Conservation (phyloP, 2,888 invertebrate genomes). For the Melieria omissa region DNA sequence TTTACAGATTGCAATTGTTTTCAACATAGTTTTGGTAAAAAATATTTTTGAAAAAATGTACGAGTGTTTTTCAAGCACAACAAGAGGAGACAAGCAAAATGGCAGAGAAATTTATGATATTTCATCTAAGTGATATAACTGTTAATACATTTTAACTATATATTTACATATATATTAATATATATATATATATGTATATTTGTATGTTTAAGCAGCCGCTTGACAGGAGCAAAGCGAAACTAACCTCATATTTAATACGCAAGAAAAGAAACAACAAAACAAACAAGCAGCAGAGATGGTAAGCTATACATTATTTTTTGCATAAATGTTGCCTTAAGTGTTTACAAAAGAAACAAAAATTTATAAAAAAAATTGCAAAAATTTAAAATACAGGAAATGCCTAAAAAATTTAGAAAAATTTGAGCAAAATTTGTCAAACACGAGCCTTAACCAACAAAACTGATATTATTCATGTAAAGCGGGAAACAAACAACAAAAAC, state of each 20-base stretch:
- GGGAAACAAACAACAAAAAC: neutral
- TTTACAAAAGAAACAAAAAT: conserved; percentile 42
- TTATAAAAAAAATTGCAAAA: conserved; percentile 31
- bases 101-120: conserved; percentile 18
- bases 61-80: conserved; percentile 8
- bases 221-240: conserved; percentile 13
- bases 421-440: conserved; percentile 11
- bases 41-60: neutral
- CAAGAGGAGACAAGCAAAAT: conserved; percentile 11
- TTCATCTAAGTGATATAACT: conserved; percentile 34
- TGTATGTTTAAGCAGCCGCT: neutral
- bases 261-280: conserved; percentile 10
- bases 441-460: conserved; percentile 12
- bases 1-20: too few species aligned
- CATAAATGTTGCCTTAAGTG: conserved; percentile 46
- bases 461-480: neutral
- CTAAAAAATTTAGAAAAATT: neutral
- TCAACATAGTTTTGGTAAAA: neutral
- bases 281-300: neutral
- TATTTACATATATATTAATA: conserved; percentile 3
- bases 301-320: conserved; percentile 28
- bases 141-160: conserved; percentile 12
- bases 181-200: neutral
- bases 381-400: conserved; percentile 28
- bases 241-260: conserved; percentile 24